A percentile compares a stretch with the other conserved stretches of the same genome.
Evolutionary conservation across 2,888 invertebrate species (phyloP).

Genomic region (Synanthedon formicaeformis): DNA sequence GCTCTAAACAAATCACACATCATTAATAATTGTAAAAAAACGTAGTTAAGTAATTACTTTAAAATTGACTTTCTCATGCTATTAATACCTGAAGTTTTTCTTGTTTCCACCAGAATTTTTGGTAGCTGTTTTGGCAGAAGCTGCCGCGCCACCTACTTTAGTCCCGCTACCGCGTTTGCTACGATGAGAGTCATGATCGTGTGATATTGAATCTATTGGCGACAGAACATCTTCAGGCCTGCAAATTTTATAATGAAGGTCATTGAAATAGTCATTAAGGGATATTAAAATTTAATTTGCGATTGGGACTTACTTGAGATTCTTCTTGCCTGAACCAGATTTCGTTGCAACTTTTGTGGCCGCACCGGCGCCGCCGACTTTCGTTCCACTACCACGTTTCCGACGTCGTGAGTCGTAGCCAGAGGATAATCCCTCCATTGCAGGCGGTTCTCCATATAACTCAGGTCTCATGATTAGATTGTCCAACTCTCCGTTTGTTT

Average conservation of each 20-base stretch:
- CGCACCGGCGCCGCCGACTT: conserved; percentile 60
- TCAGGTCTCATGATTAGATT: conserved; percentile 74
- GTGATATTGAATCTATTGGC: conserved; percentile 39
- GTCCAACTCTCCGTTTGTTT: conserved; percentile 59
- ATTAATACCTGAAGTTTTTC: conserved; percentile 54
- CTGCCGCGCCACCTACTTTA: conserved; percentile 58
- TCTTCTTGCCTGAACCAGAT: conserved; percentile 58
- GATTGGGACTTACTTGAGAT: conserved; percentile 42
- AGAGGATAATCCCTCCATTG: conserved; percentile 51
- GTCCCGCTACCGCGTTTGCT: conserved; percentile 53
- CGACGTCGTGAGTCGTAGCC: conserved; percentile 51
- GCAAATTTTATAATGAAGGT: conserved; percentile 4
- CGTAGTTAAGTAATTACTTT: not conserved
- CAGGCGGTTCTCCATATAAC: conserved; percentile 71
- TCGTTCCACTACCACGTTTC: conserved; percentile 57
- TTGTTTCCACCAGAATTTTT: conserved; percentile 60
- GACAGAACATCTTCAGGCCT: conserved; percentile 47
- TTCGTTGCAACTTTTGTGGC: conserved; percentile 63
- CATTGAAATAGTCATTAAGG: not conserved
- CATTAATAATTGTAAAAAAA: not conserved
- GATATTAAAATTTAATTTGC: not conserved
- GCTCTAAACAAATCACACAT: conserved; percentile 19
- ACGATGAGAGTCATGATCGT: conserved; percentile 22
- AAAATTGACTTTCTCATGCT: not conserved
- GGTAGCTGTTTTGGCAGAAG: conserved; percentile 56